Evolutionary conservation across 2,888 invertebrate genomes (phyloP).

Genomic region (Thelaira solivaga): DNA sequence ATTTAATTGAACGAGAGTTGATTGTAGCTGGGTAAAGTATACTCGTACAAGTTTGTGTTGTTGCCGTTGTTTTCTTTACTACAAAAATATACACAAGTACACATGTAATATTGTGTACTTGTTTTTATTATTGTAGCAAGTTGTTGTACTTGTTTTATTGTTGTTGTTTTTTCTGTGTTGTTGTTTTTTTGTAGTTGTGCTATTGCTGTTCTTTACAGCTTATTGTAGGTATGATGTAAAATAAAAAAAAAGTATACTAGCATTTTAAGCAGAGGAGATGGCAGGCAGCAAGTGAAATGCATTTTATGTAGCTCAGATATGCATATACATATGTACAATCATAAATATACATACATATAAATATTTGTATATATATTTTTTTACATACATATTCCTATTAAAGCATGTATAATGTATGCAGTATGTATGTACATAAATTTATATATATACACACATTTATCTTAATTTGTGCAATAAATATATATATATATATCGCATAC

Average conservation of each 20-base stretch:
- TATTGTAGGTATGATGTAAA: conserved; percentile 39
- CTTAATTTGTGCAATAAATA: conserved; percentile 36
- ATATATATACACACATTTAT: conserved; percentile 3
- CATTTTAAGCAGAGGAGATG: conserved; percentile 14
- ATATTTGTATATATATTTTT: conserved; percentile 1
- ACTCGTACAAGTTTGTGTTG: conserved; percentile 61
- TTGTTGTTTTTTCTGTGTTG: conserved; percentile 21
- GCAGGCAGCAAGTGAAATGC: conserved; percentile 60
- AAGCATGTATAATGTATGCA: background rate
- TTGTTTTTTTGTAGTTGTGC: conserved; percentile 29
- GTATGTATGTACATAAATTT: conserved; percentile 17
- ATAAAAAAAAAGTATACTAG: conserved; percentile 10
- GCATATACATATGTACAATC: background rate
- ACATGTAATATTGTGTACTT: conserved; percentile 62
- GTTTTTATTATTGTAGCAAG: conserved; percentile 63
- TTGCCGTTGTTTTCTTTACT: conserved; percentile 57
- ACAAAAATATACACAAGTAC: conserved; percentile 58
- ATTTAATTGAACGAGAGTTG: conserved; percentile 24
- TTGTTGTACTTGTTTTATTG: conserved; percentile 62
- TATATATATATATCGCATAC: background rate
- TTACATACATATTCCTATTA: conserved; percentile 2
- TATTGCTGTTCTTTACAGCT: conserved; percentile 56
- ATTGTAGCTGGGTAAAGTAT: conserved; percentile 67
- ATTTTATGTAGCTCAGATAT: conserved; percentile 51
- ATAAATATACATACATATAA: conserved; percentile 5